These are phyloP conservation scores for Panagrolaimus sp. DNA, from an alignment of 1,140 invertebrate genomes.

Conservation along the genomic window DNA sequence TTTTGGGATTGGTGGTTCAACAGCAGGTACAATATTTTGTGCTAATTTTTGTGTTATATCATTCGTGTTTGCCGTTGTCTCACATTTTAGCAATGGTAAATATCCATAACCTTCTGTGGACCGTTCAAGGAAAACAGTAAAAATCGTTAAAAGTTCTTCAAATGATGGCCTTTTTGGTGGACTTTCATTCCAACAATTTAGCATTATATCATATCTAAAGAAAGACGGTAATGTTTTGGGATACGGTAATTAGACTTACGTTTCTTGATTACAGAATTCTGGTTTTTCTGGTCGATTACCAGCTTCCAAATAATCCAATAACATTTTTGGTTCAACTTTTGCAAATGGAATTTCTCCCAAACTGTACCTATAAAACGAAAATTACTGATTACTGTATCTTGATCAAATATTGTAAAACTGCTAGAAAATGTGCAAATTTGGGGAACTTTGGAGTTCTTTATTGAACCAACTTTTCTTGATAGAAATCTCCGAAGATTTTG, in stretches of 20 bases:
- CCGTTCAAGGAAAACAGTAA: conserved; percentile 24
- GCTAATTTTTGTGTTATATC: too few relatives aligned
- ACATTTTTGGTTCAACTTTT: conserved; percentile 15
- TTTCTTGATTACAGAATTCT: conserved; percentile 22
- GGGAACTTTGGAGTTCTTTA: too few relatives aligned
- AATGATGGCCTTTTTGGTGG: conserved; percentile 25
- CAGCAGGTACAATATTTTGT: too few relatives aligned
- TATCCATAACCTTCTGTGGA: conserved; percentile 27
- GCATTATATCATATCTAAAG: conserved; percentile 25
- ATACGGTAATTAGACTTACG: not conserved
- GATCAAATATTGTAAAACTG: too few relatives aligned
- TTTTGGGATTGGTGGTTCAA: too few relatives aligned
- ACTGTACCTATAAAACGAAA: not conserved
- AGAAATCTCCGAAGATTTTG: too few relatives aligned
- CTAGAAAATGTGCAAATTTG: too few relatives aligned
- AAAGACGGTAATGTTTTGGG: not conserved
- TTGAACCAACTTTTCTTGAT: too few relatives aligned
- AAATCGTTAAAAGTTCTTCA: conserved; percentile 17
- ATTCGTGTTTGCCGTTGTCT: not conserved
- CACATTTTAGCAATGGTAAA: conserved; percentile 16
- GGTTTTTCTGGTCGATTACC: conserved; percentile 22
- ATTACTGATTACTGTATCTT: too few relatives aligned
- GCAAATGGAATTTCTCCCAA: conserved; percentile 20
- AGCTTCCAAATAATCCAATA: conserved; percentile 18
- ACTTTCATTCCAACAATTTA: conserved; percentile 28